Evolutionary conservation across 2,888 invertebrate species (phyloP).

Genomic region (Acanthosepion esculentum): DNA sequence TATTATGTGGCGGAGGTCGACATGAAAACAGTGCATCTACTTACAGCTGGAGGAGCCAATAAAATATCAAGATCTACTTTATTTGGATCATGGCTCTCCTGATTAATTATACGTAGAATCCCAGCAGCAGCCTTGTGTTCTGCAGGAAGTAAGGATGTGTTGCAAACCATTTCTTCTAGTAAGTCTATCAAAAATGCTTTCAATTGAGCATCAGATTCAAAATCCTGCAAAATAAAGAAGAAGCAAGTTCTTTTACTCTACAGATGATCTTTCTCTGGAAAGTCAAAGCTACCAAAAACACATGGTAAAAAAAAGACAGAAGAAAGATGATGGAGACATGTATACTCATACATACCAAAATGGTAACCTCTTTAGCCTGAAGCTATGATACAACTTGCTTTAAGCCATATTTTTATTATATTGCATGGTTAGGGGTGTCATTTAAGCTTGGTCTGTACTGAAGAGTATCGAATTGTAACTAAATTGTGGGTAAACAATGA

Average conservation of each 20-base stretch:
- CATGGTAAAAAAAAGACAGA: background rate
- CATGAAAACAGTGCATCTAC: slow-evolving; percentile 14
- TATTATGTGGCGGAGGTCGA: no score
- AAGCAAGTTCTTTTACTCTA: background rate
- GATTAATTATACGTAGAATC: slow-evolving; percentile 83
- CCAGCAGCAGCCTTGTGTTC: slow-evolving; percentile 92
- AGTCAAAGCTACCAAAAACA: slow-evolving; percentile 39
- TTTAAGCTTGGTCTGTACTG: no score
- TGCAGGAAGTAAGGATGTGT: slow-evolving; percentile 85
- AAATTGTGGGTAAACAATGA: no score
- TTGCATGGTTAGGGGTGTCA: no score
- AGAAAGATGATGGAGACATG: slow-evolving; percentile 1
- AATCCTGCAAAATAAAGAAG: slow-evolving; percentile 78
- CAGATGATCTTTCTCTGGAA: background rate
- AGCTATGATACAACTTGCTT: no score
- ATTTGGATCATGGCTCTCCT: slow-evolving; percentile 81
- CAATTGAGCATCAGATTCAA: slow-evolving; percentile 83
- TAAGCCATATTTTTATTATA: no score
- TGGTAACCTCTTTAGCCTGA: no score
- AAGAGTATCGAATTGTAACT: no score
- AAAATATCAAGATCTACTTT: slow-evolving; percentile 82
- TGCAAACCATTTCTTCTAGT: slow-evolving; percentile 89
- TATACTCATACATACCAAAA: no score
- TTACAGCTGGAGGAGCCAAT: slow-evolving; percentile 81
- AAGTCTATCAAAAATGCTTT: slow-evolving; percentile 88